Conservation (phyloP, 2,113 vertebrate genomes). For the Donacobius atricapilla region DNA sequence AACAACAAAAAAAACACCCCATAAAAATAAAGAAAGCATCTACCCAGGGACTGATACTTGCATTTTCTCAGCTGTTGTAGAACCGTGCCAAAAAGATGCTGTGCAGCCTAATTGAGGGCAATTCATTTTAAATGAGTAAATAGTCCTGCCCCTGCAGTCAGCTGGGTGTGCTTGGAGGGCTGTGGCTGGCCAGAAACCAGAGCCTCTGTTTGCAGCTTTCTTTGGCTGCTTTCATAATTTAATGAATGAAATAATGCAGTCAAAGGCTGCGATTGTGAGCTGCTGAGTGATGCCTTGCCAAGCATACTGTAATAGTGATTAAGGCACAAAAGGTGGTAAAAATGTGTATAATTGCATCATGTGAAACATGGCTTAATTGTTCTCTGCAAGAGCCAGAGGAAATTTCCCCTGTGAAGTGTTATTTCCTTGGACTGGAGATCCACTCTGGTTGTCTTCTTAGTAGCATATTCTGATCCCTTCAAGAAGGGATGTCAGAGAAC, state of each 20-base stretch:
- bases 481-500: neutral
- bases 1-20: too few relatives aligned
- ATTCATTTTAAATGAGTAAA: slow-evolving; percentile 2
- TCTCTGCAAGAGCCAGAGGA: neutral
- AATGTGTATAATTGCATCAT: slow-evolving; percentile 29
- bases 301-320: slow-evolving; percentile 33
- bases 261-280: neutral
- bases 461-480: neutral
- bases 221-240: neutral
- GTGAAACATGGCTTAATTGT: neutral
- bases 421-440: neutral
- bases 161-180: neutral
- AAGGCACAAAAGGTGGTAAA: slow-evolving; percentile 35
- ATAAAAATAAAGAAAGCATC: neutral
- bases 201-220: neutral
- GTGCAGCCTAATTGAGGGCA: neutral
- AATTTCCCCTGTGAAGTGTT: neutral
- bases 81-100: neutral
- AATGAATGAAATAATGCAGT: slow-evolving; percentile 1
- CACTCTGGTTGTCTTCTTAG: neutral
- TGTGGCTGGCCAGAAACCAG: neutral
- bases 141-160: neutral
- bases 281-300: neutral
- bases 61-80: neutral
- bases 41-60: neutral